Base-by-base conservation (phyloP, 2,113 vertebrate genomes). In the Protobothrops flavoviridis region DNA sequence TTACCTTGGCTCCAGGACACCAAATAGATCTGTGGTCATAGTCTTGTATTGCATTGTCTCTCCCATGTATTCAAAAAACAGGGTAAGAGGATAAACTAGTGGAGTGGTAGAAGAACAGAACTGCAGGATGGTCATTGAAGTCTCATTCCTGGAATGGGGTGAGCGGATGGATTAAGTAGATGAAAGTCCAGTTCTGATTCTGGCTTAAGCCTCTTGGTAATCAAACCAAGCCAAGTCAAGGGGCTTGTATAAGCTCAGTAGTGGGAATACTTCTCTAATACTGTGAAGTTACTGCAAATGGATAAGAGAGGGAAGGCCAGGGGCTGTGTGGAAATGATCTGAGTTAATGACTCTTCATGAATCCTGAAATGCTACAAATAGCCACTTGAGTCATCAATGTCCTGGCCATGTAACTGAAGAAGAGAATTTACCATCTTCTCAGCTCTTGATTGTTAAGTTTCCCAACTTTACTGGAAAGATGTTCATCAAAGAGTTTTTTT, bases 361-460 rank as follows among this genome's bases (percentile, higher is more conserved):
- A 69, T 48, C 29, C 64, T 33, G 50, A 39, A 85, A 55, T 39
- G 91, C 94, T 55, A 0, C 87, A 92, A 87, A 85, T 93, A 94
- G 95, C 96, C 95, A 94, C 91, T 87, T 11, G 90, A 23, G 43
- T 5, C 0, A 95, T 97, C 96, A 96, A 95, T 95, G 94, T 93
- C 24, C 85, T 2, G 2, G 87, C 95, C 96, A 97, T 0, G 0
- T 45, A 0, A 92, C 21, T 0, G 0, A 0, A 13, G 74, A 91
- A 96, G 93, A 48, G 24, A 88, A 88, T 96, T 95, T 95, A 96
- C 94, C 95, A 95, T 45, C 90, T 93, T 93, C 87, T 0, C 0
- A 95, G 91, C 87, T 3, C 0, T 0, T 2, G 89, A 96, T 96
- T 95, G 90, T 94, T 5, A 8, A 50, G 95, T 43, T 55, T 55